Base-by-base conservation (phyloP, 1,140 invertebrate species). In the Drusus annulatus region DNA sequence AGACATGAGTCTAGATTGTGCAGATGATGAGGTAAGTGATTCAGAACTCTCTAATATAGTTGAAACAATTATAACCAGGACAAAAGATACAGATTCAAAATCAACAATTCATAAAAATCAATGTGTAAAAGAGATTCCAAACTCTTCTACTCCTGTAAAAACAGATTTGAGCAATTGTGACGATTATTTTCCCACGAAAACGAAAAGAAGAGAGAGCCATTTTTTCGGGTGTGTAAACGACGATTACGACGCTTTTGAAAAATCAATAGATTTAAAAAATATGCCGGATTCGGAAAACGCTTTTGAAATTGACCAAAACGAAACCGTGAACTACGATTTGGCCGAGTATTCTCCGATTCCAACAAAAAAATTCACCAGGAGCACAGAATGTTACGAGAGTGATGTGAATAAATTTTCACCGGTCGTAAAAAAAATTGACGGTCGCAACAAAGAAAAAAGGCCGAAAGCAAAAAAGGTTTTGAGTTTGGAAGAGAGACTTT, bases 171-270 rank as follows among this genome's bases (percentile, higher is more conserved):
- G n/a, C n/a, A 85, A 81, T 73, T 79, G 60, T 74, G 78, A 78
- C 21, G 74, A 76, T 54, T 76, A 50, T 62, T 52, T 63, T 17
- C 63, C 69, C 16, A 73, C 8, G 15, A 36, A 62, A 23, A 62
- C 63, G 15, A 74, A 68, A 50, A 83, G 81, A 21, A 86, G 88
- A 81, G 88, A 86, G 8, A 90, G 88, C 84, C 86, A 88, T 84
- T 90, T 90, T 78, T 90, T 89, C 83, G 88, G 88, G 6, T 23
- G 25, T 79, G 84, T 89, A 51, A 86, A 86, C 5, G 86, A 88
- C 8, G 83, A 86, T 51, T 78, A 85, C 25, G 88, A 89, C 77
- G 89, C 86, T 10, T 89, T 89, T 84, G 89, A 89, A 86, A 85
- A 87, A 80, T 89, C 89, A 36, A 36, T 89, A 17, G 87, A 88